Evolutionary conservation across 2,888 invertebrate species (phyloP).

Genomic region (Bimastos eiseni): DNA sequence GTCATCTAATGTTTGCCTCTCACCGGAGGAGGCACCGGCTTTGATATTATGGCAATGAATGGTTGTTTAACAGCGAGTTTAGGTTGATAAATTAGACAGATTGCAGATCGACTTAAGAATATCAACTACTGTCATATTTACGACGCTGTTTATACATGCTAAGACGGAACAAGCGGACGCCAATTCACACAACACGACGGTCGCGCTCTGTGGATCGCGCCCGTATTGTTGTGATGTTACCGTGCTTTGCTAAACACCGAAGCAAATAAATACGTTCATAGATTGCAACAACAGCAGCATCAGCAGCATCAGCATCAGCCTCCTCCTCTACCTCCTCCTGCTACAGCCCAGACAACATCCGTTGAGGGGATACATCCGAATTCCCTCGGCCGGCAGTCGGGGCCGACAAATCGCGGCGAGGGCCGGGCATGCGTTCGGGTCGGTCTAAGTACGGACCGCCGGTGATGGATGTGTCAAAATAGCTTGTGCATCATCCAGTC

Average conservation of each 20-base stretch:
- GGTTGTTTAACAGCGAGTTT: neutral
- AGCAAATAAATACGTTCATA: constrained; percentile 18
- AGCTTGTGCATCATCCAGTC: constrained; percentile 25
- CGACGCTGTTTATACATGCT: constrained; percentile 18
- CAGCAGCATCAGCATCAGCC: neutral
- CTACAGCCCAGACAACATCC: neutral
- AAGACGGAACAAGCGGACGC: neutral
- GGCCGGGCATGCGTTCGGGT: constrained; percentile 16
- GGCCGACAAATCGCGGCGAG: constrained; percentile 18
- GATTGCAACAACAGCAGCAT: neutral
- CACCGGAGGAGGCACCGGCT: neutral
- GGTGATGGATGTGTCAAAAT: constrained; percentile 24
- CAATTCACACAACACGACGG: constrained; percentile 25
- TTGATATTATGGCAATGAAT: constrained; percentile 2
- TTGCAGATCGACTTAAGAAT: neutral
- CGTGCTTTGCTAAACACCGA: constrained; percentile 3
- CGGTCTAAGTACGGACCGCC: constrained; percentile 15
- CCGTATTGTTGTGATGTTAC: constrained; percentile 23
- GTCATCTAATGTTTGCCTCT: neutral
- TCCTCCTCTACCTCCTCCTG: neutral
- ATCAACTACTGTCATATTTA: constrained; percentile 22
- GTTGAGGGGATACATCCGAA: neutral
- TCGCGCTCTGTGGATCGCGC: neutral
- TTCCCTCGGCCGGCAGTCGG: neutral
- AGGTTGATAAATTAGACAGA: constrained; percentile 16